A percentile compares a stretch with the other conserved stretches of the same genome.
These are phyloP conservation scores for Lasiommata megera DNA, from an alignment of 2,888 invertebrate species.

Conservation along the genomic window DNA sequence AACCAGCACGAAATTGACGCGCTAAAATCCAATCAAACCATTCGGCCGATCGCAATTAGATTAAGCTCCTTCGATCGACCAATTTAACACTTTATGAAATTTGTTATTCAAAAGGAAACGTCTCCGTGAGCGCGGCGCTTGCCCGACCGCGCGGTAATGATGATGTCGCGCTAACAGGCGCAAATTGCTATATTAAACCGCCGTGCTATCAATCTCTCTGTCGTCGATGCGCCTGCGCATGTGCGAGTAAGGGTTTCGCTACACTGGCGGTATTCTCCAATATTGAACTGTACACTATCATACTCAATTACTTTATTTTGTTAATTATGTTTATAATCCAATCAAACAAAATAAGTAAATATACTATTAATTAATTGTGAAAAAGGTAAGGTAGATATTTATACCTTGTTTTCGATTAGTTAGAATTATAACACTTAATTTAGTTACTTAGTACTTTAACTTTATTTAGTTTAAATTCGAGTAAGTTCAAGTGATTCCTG, in stretches of 20 bases:
- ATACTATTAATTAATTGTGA: too few relatives aligned
- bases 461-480: too few relatives aligned
- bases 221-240: constrained; percentile 41
- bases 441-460: too few relatives aligned
- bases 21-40: constrained; percentile 4
- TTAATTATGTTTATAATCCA: too few relatives aligned
- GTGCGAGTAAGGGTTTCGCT: constrained; percentile 43
- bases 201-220: constrained; percentile 55
- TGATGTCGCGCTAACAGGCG: constrained; percentile 51
- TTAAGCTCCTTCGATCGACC: background rate
- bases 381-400: too few relatives aligned
- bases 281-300: too few relatives aligned
- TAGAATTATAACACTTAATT: too few relatives aligned
- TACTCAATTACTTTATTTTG: too few relatives aligned
- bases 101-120: constrained; percentile 10
- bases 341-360: too few relatives aligned
- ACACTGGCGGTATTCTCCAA: background rate
- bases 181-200: constrained; percentile 67
- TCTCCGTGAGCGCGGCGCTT: background rate
- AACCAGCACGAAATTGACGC: background rate
- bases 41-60: constrained; percentile 11
- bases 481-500: too few relatives aligned
- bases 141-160: constrained; percentile 5
- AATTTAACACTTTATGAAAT: constrained; percentile 9
- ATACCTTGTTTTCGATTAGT: too few relatives aligned